Evolutionary conservation across 2,113 vertebrate genomes (phyloP), one percentile per base, ranked within the genome.

Genomic region (Puntigrus tetrazona): DNA sequence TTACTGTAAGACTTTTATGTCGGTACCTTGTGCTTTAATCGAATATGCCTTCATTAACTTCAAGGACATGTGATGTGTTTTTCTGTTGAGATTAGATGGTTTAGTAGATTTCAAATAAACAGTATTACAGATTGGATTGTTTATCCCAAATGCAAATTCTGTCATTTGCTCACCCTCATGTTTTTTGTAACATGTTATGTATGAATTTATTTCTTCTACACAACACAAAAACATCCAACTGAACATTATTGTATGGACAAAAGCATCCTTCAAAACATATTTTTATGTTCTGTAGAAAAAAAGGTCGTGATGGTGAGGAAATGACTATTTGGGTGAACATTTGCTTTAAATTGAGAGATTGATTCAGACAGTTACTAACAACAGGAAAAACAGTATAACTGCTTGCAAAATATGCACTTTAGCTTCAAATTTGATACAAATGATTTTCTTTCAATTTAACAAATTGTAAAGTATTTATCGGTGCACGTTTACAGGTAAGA

Each of bases 381-480:
- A 78, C 52, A 72, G 10, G n/a, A 73, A 41, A 67, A 43, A 83
- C 45, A 77, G 63, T 82, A 69, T 63, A 78, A 50, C 43, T 38
- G 57, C 81, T 78, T 59, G 81, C 38, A 55, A 63, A 81, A 81
- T 84, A 88, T 88, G 87, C 87, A 88, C 87, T 88, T 88, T 86
- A 84, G 25, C 36, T n/a, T 55, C 41, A 81, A 77, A 83, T 86
- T 72, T 50, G 57, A 16, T 69, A 75, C 34, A 78, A 50, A 82
- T 16, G 20, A 34, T 75, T 84, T 75, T 59, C 6, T 63, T 77
- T 81, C 63, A 65, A 27, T 85, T 79, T 50, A 52, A 75, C 45
- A 29, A 41, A 84, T 63, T 45, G 16, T 52, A 31, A 78, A 50
- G 25, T 55, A 76, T 36, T 45, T 18, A 47, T 50, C 36, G 4